A percentile compares a stretch with the other conserved stretches of the same genome.
phyloP scores from a whole-genome alignment of 2,888 invertebrate species.

The Hydropsyche betteni region DNA sequence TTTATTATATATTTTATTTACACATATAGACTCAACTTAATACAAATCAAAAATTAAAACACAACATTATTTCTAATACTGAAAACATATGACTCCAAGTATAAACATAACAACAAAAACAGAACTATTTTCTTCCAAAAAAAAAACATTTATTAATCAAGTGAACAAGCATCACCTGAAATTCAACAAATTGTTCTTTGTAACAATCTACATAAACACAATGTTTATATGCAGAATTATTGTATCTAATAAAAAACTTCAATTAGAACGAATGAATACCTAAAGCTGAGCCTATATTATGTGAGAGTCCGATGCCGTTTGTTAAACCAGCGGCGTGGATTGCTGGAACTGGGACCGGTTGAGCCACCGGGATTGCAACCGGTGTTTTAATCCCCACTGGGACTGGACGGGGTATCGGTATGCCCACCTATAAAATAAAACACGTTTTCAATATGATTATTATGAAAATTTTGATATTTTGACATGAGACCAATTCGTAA shows the following conservation, averaged over 20 bases:
- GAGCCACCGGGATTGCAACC: constrained; percentile 60
- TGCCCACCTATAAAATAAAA: constrained; percentile 58
- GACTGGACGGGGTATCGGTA: constrained; percentile 63
- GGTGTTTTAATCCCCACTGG: constrained; percentile 63
- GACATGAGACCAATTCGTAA: too few relatives aligned
- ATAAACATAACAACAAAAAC: not conserved
- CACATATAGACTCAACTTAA: not conserved
- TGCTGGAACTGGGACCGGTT: constrained; percentile 58
- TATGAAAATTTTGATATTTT: too few relatives aligned
- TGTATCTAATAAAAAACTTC: not conserved
- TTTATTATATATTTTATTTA: not conserved
- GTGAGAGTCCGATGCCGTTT: not conserved
- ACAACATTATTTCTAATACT: not conserved
- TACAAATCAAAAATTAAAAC: not conserved
- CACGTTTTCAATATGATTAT: not conserved
- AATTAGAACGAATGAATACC: constrained; percentile 1
- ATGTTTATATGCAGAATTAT: not conserved
- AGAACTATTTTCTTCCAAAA: not conserved
- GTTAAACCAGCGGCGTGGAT: not conserved
- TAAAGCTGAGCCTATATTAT: constrained; percentile 10
- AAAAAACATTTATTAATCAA: not conserved
- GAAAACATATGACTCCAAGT: not conserved
- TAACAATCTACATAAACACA: not conserved
- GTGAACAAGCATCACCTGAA: constrained; percentile 7
- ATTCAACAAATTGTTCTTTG: not conserved